Evolutionary conservation across 1,140 invertebrate species (phyloP).

Genomic region (Dinoponera quadriceps): DNA sequence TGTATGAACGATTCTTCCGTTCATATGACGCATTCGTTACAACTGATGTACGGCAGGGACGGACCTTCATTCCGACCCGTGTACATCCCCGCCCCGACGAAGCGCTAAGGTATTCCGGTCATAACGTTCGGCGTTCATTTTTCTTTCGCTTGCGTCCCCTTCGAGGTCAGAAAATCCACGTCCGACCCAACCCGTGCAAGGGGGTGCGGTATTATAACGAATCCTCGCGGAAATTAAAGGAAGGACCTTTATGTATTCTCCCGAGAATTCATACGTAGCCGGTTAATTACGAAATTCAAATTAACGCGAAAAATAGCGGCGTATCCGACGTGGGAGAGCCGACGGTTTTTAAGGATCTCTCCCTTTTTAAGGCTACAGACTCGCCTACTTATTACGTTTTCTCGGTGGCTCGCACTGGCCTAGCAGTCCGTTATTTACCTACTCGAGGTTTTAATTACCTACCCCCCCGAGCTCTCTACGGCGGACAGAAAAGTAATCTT

Average conservation of each 20-base stretch:
- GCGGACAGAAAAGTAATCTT: slow-evolving; percentile 76
- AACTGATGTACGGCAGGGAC: background rate
- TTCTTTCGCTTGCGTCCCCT: slow-evolving; percentile 66
- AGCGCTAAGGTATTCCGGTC: slow-evolving; percentile 61
- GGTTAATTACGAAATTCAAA: slow-evolving; percentile 86
- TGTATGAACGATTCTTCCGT: background rate
- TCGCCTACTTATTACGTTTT: slow-evolving; percentile 79
- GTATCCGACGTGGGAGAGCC: slow-evolving; percentile 74
- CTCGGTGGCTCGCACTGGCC: slow-evolving; percentile 71
- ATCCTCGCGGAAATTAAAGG: slow-evolving; percentile 84
- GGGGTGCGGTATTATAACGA: slow-evolving; percentile 75
- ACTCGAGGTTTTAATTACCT: slow-evolving; percentile 86
- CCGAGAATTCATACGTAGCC: slow-evolving; percentile 80
- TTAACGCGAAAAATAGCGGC: slow-evolving; percentile 85
- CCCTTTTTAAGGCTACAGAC: slow-evolving; percentile 82
- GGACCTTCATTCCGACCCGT: slow-evolving; percentile 22
- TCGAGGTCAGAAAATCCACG: slow-evolving; percentile 76
- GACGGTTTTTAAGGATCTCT: slow-evolving; percentile 82
- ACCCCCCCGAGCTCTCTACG: slow-evolving; percentile 45
- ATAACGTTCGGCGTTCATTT: slow-evolving; percentile 66
- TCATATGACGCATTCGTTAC: slow-evolving; percentile 14
- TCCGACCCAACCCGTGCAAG: slow-evolving; percentile 62
- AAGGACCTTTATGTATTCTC: slow-evolving; percentile 83
- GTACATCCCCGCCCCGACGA: slow-evolving; percentile 31
- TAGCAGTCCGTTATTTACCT: slow-evolving; percentile 85